Evolutionary conservation across 2,888 invertebrate genomes (phyloP), one percentile per base, ranked within the genome.

Genomic region (Allophyes oxyacanthae): DNA sequence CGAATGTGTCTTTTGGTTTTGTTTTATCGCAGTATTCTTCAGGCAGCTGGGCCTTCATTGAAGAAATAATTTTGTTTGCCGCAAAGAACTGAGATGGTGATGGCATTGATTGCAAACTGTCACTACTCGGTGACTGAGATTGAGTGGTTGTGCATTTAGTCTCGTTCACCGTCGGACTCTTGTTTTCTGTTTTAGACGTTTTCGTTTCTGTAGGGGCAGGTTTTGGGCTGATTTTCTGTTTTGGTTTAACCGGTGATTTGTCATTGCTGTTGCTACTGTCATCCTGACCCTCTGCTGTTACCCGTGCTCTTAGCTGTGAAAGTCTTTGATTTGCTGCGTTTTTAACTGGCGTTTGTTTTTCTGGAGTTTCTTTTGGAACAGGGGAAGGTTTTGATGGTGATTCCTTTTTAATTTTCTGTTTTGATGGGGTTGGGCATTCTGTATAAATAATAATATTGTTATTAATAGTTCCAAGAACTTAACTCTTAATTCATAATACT

Each of bases 1-100:
- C 92, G 79, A 92, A 94, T 51, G 89, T 90, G 64, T 92, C 88
- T 73, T 89, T 91, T 5, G 84, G 88, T 66, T 89, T 89, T 7
- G 73, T 71, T 75, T 85, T 90, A 65, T 82, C 79, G 54, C 79
- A 82, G 68, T 85, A 91, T 56, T 92, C 83, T 60, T 93, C 92
- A 5, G 91, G 90, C 45, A 94, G 68, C 53, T 93, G 94, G 6
- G 94, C 92, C 78, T 92, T 93, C 91, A 94, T 93, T 1, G 94
- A 88, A 3, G 85, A 90, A 64, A 94, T 87, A 33, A 93, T 92
- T 82, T 92, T 94, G 55, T 91, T 94, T 1, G 92, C 94, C 0
- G 92, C 87, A 56, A 92, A 86, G 69, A 94, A 94, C 56, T 93
- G 94, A 32, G 94, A 92, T 0, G 92, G 91, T 5, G 92, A 91